Evolutionary conservation across 37 sponge, comb jelly and placozoan species (phyloP).

Genomic region (Beroe ovata): DNA sequence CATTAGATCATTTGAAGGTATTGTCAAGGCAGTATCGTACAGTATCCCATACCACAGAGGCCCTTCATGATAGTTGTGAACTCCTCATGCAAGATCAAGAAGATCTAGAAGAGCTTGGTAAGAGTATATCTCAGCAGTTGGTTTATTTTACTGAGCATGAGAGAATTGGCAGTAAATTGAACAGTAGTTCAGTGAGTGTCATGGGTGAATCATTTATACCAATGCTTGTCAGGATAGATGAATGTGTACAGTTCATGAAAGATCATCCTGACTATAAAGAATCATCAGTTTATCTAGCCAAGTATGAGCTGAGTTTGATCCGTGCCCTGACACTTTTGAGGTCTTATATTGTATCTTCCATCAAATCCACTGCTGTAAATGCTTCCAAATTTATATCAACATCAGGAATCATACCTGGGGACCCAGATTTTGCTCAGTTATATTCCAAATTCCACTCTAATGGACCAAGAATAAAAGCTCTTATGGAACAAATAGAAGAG

Average conservation of each 20-base stretch:
- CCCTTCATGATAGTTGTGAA: constrained; percentile 94
- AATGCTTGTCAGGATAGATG: constrained; percentile 86
- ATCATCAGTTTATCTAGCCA: constrained; percentile 82
- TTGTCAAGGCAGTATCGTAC: constrained; percentile 77
- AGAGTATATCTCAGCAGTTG: constrained; percentile 80
- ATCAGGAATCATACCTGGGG: not conserved
- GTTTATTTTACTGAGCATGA: constrained; percentile 86
- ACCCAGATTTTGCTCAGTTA: constrained; percentile 32
- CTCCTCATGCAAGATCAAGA: constrained; percentile 84
- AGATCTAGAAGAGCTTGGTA: constrained; percentile 79
- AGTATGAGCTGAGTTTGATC: constrained; percentile 82
- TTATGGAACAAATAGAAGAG: constrained; percentile 60
- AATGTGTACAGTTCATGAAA: constrained; percentile 90
- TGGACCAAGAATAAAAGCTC: constrained; percentile 32
- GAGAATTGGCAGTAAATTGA: constrained; percentile 83
- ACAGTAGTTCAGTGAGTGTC: constrained; percentile 78
- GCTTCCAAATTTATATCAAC: not conserved
- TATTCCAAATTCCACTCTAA: constrained; percentile 51
- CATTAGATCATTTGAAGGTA: constrained; percentile 74
- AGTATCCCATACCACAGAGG: constrained; percentile 81
- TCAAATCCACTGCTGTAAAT: constrained; percentile 69
- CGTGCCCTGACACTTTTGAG: constrained; percentile 81
- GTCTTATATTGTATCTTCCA: constrained; percentile 73
- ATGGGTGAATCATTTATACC: constrained; percentile 76
- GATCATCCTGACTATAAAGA: constrained; percentile 92